Conservation (phyloP, 1,140 invertebrate genomes). For the Anthonomus grandis region DNA sequence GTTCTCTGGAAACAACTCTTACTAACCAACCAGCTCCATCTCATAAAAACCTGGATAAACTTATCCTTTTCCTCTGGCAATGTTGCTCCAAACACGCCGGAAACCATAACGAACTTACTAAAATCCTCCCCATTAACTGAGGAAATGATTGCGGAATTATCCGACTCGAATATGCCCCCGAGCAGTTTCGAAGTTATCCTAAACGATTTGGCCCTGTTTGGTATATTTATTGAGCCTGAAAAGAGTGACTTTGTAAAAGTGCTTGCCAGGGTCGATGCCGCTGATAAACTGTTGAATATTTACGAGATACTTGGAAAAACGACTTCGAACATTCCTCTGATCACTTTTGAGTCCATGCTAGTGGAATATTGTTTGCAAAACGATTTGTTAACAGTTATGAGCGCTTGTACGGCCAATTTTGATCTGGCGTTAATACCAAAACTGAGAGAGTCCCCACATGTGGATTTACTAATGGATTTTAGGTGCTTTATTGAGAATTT, state of each 20-base stretch:
- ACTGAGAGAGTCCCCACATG: constrained; percentile 31
- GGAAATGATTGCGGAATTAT: constrained; percentile 54
- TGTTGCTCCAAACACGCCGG: constrained; percentile 48
- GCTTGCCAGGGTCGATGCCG: constrained; percentile 52
- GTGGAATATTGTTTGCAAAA: constrained; percentile 55
- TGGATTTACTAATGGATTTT: constrained; percentile 44
- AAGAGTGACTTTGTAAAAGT: constrained; percentile 52
- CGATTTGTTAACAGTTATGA: constrained; percentile 52
- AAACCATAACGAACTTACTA: constrained; percentile 53
- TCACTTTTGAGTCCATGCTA: constrained; percentile 54
- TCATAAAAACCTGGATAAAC: constrained; percentile 55
- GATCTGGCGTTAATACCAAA: constrained; percentile 24
- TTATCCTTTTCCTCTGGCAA: constrained; percentile 48
- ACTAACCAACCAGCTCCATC: constrained; percentile 51
- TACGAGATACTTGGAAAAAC: constrained; percentile 54
- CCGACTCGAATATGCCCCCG: constrained; percentile 10
- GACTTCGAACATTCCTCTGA: constrained; percentile 53
- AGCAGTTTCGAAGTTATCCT: constrained; percentile 27
- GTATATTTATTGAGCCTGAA: constrained; percentile 55
- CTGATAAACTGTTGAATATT: constrained; percentile 54
- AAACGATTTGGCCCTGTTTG: constrained; percentile 54
- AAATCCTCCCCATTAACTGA: constrained; percentile 54
- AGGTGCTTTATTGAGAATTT: constrained; percentile 37
- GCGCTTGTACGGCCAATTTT: constrained; percentile 50
- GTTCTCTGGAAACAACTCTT: constrained; percentile 55